phyloP scores from a whole-genome alignment of 2,113 vertebrate species.

The Menura novaehollandiae region DNA sequence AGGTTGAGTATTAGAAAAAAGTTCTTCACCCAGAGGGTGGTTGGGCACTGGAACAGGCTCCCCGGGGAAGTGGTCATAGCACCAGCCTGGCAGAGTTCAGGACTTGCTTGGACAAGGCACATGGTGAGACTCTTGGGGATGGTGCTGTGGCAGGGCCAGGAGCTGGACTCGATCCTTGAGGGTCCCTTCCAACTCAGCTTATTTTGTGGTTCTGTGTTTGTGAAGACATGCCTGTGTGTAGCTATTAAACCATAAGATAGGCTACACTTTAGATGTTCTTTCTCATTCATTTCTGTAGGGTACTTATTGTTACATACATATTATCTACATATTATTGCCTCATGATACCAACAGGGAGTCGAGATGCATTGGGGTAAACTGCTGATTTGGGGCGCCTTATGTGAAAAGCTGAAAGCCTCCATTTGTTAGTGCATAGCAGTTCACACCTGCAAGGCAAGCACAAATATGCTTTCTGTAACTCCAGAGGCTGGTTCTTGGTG shows the following conservation, averaged over 20 bases:
- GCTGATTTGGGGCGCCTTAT: not conserved
- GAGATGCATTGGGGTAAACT: not conserved
- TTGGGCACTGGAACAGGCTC: not conserved
- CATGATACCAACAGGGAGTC: no score
- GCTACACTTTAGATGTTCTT: no score
- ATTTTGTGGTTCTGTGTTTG: not conserved
- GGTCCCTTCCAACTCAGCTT: not conserved
- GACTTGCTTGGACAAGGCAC: rapidly evolving
- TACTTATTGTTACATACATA: not conserved
- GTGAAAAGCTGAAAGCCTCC: not conserved
- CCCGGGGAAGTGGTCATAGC: no score
- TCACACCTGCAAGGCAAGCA: rapidly evolving
- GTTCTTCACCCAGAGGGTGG: not conserved
- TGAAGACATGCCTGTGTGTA: not conserved
- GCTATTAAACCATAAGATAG: not conserved
- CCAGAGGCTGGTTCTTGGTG: not conserved
- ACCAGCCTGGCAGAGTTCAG: not conserved
- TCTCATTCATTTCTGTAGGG: not conserved
- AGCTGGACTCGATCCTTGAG: not conserved
- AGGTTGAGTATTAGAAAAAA: not conserved
- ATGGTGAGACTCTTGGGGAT: not conserved
- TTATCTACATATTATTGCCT: no score
- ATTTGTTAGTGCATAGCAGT: not conserved
- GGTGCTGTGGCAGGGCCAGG: not conserved
- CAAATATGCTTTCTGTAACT: not conserved